Evolutionary conservation across 2,113 vertebrate species (phyloP), one percentile per base, ranked within the genome.

Genomic region (Phalacrocorax carbo): DNA sequence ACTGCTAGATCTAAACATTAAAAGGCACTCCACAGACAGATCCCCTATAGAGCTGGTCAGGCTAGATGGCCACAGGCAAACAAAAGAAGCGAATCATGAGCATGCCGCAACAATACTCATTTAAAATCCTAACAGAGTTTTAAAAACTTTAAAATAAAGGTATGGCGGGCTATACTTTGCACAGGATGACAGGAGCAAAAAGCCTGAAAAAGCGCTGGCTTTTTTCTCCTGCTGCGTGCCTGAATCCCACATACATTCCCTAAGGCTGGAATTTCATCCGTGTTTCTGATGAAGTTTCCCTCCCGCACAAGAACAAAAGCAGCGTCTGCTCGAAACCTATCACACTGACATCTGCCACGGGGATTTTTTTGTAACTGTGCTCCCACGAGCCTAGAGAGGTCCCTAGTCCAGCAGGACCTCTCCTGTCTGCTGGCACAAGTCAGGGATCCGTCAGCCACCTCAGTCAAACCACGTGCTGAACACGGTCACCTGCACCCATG

Each of bases 1-100:
- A 92, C 94, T 97, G 87, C 97, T 94, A 94, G 96, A 98, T 98
- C 97, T 97, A 95, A 97, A 97, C 97, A 97, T 96, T 96, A 96
- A 96, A 98, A 98, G 92, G 91, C 78, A 75, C 94, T 97, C 94
- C 91, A 52, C 94, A 96, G 95, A 96, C 90, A 95, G 92, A 72
- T 87, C 91, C 82, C 95, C 88, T 86, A 85, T 54, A 88, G 92
- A 94, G 96, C 95, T 79, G 75, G 90, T 61, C 91, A 83, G 42
- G 49, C 58, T 57, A 27, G 36, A 58, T 8, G 55, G 86, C 81
- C 93, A 77, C 26, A 91, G 86, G 86, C 96, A 97, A 97, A 97
- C 95, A 98, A 97, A 97, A 68, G 86, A 91, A 89, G 86, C 16
- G 2, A 62, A 71, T 84, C 92, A 93, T 49, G 42, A 76, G 88